Conservation (phyloP, 2,113 vertebrate species). For the Datnioides undecimradiatus region DNA sequence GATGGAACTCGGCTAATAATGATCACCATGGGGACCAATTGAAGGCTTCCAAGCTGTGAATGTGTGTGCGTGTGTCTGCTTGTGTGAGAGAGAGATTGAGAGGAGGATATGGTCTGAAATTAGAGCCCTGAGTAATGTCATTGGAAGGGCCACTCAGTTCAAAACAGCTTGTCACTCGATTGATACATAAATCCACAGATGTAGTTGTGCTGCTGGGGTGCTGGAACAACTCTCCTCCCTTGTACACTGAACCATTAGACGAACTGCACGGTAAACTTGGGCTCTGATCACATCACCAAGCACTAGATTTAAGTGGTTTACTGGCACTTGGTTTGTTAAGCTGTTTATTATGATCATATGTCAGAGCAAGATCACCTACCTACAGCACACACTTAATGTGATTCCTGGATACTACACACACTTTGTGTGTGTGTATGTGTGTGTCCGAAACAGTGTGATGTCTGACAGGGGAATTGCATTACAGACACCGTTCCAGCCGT, state of each 20-base stretch:
- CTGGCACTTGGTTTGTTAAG: conserved; percentile 57
- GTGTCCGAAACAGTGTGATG: conserved; percentile 47
- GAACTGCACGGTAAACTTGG: conserved; percentile 33
- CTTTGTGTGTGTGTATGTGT: conserved; percentile 28
- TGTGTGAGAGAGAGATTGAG: conserved; percentile 27
- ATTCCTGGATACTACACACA: conserved; percentile 20
- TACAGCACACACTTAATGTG: conserved; percentile 27
- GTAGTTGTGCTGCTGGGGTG: conserved; percentile 29
- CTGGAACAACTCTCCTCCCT: conserved; percentile 37
- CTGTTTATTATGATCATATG: conserved; percentile 61
- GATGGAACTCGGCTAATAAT: conserved; percentile 68
- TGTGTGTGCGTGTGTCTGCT: conserved; percentile 33
- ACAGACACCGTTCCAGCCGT: conserved; percentile 45
- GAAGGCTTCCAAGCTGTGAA: conserved; percentile 47
- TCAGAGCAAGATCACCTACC: conserved; percentile 43
- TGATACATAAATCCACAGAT: conserved; percentile 48
- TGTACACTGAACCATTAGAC: conserved; percentile 39
- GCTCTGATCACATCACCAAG: conserved; percentile 53
- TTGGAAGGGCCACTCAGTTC: conserved; percentile 38
- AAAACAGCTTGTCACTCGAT: conserved; percentile 47
- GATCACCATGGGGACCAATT: conserved; percentile 65
- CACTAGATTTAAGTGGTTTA: conserved; percentile 42
- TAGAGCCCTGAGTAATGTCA: conserved; percentile 54
- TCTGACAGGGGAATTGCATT: conserved; percentile 71
- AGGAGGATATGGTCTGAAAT: conserved; percentile 50